Percentiles rank a stretch among this genome's conserved stretches.
phyloP scores from a whole-genome alignment of 2,888 invertebrate species.

The Ectemnius continuus region DNA sequence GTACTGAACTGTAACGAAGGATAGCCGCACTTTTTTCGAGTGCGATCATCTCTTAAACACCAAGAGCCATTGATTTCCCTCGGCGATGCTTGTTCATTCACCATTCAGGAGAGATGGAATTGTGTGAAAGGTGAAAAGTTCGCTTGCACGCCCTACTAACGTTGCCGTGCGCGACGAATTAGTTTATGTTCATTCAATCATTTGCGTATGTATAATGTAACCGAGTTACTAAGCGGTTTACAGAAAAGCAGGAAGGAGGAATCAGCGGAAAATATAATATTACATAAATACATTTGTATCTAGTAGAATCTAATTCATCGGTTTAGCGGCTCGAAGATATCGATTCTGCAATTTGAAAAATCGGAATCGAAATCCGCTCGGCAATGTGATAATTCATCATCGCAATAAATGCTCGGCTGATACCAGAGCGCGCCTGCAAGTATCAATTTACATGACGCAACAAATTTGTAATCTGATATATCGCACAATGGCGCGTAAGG shows the following conservation, averaged over 20 bases:
- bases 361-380: slow-evolving; percentile 57
- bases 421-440: slow-evolving; percentile 45
- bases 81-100: not conserved
- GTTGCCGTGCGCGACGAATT: not conserved
- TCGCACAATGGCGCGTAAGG: slow-evolving; percentile 51
- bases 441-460: slow-evolving; percentile 63
- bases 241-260: not conserved
- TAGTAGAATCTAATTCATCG: too few relatives aligned
- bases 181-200: too few relatives aligned
- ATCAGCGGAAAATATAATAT: not conserved
- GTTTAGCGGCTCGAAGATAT: not conserved
- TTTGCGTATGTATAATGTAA: too few relatives aligned
- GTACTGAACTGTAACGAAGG: not conserved
- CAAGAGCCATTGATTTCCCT: not conserved
- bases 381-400: slow-evolving; percentile 59
- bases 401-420: slow-evolving; percentile 55
- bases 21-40: not conserved
- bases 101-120: not conserved
- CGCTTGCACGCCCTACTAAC: not conserved
- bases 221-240: not conserved
- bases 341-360: slow-evolving; percentile 51
- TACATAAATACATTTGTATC: too few relatives aligned
- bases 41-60: not conserved
- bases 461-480: slow-evolving; percentile 61
- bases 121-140: not conserved